Evolutionary conservation across 2,113 vertebrate genomes (phyloP), one percentile per base, ranked within the genome.

Genomic region (Vidua chalybeata): DNA sequence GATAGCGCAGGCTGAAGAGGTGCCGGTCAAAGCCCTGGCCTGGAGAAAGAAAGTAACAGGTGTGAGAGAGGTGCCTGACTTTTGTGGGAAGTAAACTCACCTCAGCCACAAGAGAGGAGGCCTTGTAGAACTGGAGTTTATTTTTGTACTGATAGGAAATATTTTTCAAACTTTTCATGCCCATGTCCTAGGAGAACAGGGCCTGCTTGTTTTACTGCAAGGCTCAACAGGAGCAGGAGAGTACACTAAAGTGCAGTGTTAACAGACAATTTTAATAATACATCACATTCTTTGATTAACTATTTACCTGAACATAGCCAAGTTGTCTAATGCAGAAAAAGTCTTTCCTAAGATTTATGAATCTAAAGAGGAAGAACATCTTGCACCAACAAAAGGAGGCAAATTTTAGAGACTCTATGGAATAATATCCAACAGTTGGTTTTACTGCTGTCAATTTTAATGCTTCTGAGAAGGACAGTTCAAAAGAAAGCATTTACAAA

Each of bases 21-120:
- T 99, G 99, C 14, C 99, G 98, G 97, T 99, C 99, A 89, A 99
- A 99, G 20, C 99, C 99, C 97, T 99, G 99, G 88, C 99, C 99
- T 99, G 96, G 92, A 18, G 68, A 95, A 81, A 96, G 19, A 94
- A 92, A 96, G 52, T 4, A 31, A 76, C 31, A 71, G 27, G 3
- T 51, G 11, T 89, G 69, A 94, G 33, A 95, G 26, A 88, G 24
- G 43, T 20, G 26, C 62, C 13, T 54, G 6, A 13, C 46, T 90
- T 56, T 1, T 35, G 30, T 17, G 35, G n/a, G 24, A 79, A 48
- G 13, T 10, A 37, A 85, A 61, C 22, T 52, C 67, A 35, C 13
- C 66, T 89, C 62, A 77, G 63, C 12, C 67, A 58, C 64, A 37
- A 20, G 87, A 68, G 9, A 69, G 13, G 15, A 66, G 8, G 7